Evolutionary conservation across 2,888 invertebrate species (phyloP).

Genomic region (Ischnus inquisitorius): DNA sequence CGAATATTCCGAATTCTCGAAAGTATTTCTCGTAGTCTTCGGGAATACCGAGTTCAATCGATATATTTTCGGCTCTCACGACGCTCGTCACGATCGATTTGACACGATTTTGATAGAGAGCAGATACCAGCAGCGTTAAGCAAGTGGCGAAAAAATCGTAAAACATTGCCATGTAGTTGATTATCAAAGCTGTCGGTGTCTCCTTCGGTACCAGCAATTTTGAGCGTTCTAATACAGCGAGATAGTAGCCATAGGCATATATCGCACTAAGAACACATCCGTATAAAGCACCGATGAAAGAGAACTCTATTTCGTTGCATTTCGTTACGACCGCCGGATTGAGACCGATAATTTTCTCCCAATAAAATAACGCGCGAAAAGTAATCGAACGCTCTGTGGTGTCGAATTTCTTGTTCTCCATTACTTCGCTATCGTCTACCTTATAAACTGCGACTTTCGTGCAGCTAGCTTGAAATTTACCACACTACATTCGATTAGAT

Average conservation of each 20-base stretch:
- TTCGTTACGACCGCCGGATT: no score
- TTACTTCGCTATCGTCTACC: no score
- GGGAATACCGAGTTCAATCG: background rate
- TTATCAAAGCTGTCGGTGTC: conserved; percentile 14
- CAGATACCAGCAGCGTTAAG: background rate
- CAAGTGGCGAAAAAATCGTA: background rate
- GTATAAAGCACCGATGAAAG: conserved; percentile 20
- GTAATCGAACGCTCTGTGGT: no score
- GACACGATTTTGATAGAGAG: conserved; percentile 1
- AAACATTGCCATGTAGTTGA: background rate
- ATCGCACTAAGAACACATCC: background rate
- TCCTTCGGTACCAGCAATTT: background rate
- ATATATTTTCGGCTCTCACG: background rate
- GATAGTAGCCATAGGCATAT: conserved; percentile 4
- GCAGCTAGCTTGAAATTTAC: background rate
- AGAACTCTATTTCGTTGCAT: background rate
- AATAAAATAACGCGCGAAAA: no score
- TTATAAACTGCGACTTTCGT: no score
- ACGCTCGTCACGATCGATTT: background rate
- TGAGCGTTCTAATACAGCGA: background rate
- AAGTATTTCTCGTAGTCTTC: background rate
- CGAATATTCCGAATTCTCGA: background rate
- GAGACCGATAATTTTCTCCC: no score
- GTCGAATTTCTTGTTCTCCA: no score
- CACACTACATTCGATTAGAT: background rate